Evolutionary conservation across 1,140 invertebrate genomes (phyloP).

Genomic region (Pogonomyrmex barbatus): DNA sequence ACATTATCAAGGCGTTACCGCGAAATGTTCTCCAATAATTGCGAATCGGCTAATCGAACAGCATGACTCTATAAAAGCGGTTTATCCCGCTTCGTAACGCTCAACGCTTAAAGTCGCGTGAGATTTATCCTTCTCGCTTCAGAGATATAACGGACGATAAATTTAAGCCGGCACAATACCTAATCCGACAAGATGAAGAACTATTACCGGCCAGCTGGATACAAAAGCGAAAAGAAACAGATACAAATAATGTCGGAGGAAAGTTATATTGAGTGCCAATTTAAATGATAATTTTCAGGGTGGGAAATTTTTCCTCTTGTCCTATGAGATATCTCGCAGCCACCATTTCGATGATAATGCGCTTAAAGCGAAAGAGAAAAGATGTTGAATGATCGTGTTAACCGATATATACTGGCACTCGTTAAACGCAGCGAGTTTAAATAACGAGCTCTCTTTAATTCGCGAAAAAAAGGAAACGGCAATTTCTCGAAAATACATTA

Average conservation of each 20-base stretch:
- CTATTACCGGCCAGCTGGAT: slow-evolving; percentile 37
- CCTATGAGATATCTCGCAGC: neutral
- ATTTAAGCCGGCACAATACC: slow-evolving; percentile 42
- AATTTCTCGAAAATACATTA: neutral
- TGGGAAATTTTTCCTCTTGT: slow-evolving; percentile 24
- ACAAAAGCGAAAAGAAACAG: slow-evolving; percentile 11
- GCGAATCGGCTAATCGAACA: slow-evolving; percentile 62
- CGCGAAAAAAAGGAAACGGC: neutral
- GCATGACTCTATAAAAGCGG: slow-evolving; percentile 53
- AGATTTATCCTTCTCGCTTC: slow-evolving; percentile 44
- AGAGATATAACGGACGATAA: slow-evolving; percentile 43
- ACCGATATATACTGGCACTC: neutral
- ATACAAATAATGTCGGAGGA: slow-evolving; percentile 55
- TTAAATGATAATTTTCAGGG: slow-evolving; percentile 70
- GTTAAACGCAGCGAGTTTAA: slow-evolving; percentile 2
- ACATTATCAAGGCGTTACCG: slow-evolving; percentile 58
- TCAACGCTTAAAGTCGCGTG: slow-evolving; percentile 20
- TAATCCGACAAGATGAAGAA: slow-evolving; percentile 59
- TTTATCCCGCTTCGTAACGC: slow-evolving; percentile 52
- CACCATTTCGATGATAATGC: slow-evolving; percentile 68
- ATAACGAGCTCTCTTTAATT: neutral
- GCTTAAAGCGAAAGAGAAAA: slow-evolving; percentile 8
- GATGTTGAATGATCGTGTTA: neutral
- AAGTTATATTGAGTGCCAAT: slow-evolving; percentile 66
- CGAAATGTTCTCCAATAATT: slow-evolving; percentile 61